Base-by-base conservation (phyloP, 2,888 invertebrate genomes). In the Isoperla grammatica region DNA sequence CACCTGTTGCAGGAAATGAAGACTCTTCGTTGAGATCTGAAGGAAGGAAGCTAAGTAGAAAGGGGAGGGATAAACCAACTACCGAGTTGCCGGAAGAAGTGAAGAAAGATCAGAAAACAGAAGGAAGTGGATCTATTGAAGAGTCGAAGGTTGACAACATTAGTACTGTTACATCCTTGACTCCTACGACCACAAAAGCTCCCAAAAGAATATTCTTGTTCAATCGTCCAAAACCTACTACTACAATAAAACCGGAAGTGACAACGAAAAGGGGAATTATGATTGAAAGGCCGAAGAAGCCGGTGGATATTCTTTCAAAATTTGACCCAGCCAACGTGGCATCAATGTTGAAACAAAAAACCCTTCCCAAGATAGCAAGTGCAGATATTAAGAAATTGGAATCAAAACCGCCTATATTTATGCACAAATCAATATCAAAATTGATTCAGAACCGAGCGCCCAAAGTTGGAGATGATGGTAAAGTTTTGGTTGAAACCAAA, bases 11-110 rank as follows among this genome's bases (percentile, higher is more conserved):
- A 2, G 46, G 9, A 3, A 11, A n/a, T 11, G 46, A 46, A 22
- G 46, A 46, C 9, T 22, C 46, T 17, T n/a, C 46, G 20, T 4
- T 20, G 20, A 19, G 46, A 12, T n/a, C 2, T 1, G 46, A 12
- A n/a, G 12, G n/a, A 12, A 15, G 53, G 37, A 53, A 39, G 17
- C 39, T 53, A 3, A 53, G 53, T 37, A 53, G 53, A 20, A 53
- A 53, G 11, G 37, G 53, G 8, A 15, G 53, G n/a, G 37, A 53
- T 20, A 53, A 53, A 35, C 9, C 53, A 11, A 53, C 53, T 15
- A 19, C 39, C 11, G 15, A 15, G 20, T 6, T n/a, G n/a, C 19
- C 19, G 5, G 9, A 5, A n/a, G 23, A 11, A 22, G 29, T 23
- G 2, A 11, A 11, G 3, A 23, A n/a, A 6, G 39, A 17, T 4